Percentiles rank a stretch among this genome's conserved stretches.
phyloP scores from a whole-genome alignment of 2,797 vertebrate species.

The Halcyon smyrnensis region DNA sequence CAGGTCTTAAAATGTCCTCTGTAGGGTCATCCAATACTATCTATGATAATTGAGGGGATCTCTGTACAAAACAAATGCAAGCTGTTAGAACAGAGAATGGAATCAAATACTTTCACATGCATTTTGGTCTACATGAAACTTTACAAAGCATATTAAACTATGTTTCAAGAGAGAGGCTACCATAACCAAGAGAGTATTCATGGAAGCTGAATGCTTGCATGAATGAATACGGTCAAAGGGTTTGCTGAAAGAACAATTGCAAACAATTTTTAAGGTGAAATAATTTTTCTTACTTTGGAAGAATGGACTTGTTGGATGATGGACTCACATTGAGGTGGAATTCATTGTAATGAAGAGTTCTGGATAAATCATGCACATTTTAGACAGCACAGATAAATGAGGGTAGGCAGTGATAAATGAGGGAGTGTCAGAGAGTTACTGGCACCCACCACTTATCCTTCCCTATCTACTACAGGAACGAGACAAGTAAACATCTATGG shows the following conservation, averaged over 20 bases:
- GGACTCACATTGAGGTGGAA: background rate
- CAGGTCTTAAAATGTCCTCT: background rate
- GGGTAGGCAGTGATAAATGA: background rate
- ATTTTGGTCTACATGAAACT: background rate
- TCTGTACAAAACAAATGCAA: background rate
- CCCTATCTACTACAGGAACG: background rate
- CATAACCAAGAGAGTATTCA: background rate
- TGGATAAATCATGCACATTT: background rate
- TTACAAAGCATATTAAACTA: background rate
- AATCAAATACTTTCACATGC: background rate
- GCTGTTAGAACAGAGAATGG: background rate
- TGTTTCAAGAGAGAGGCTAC: background rate
- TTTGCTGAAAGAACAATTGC: rapidly evolving
- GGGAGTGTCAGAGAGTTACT: background rate
- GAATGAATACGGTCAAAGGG: background rate
- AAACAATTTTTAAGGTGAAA: background rate
- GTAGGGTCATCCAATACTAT: background rate
- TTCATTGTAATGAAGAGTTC: background rate
- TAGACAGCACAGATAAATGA: background rate
- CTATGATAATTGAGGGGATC: background rate
- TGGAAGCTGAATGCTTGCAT: background rate
- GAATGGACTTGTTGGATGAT: background rate
- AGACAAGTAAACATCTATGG: background rate
- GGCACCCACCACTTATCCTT: background rate
- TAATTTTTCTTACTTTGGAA: background rate